Conservation (phyloP, 2,888 invertebrate genomes). For the Macrophya alboannulata region DNA sequence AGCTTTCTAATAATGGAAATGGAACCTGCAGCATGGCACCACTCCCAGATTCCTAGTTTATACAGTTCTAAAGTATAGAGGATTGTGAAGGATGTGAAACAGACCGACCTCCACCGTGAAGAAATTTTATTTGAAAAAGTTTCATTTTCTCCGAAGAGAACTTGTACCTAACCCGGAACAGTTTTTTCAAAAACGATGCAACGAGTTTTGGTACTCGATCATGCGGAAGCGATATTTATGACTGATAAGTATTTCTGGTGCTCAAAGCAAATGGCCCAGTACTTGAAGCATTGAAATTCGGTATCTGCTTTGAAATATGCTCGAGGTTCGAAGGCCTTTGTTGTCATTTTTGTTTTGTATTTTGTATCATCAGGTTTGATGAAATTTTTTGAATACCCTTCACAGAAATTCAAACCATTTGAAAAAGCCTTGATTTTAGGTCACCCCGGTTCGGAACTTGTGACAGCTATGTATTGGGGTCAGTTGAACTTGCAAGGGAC, state of each 20-base stretch:
- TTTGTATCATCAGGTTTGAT: not conserved
- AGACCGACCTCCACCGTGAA: not conserved
- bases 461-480: slow-evolving; percentile 33
- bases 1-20: slow-evolving; percentile 22
- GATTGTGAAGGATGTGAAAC: not conserved
- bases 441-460: not conserved
- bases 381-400: not conserved
- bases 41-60: not conserved
- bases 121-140: not conserved
- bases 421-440: not conserved
- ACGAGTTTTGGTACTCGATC: not conserved
- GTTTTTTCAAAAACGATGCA: not conserved
- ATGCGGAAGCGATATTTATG: not conserved
- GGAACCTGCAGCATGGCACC: not conserved
- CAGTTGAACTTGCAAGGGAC: not conserved
- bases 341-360: not conserved
- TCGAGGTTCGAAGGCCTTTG: not conserved
- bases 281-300: not conserved
- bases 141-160: not conserved
- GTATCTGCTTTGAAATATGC: not conserved
- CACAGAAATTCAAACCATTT: not conserved
- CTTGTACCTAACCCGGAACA: not conserved
- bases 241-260: not conserved
- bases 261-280: not conserved
- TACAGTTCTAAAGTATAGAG: not conserved